Evolutionary conservation across 53 echinoderm and acorn worm species (phyloP).

Genomic region (Henricia sp.): DNA sequence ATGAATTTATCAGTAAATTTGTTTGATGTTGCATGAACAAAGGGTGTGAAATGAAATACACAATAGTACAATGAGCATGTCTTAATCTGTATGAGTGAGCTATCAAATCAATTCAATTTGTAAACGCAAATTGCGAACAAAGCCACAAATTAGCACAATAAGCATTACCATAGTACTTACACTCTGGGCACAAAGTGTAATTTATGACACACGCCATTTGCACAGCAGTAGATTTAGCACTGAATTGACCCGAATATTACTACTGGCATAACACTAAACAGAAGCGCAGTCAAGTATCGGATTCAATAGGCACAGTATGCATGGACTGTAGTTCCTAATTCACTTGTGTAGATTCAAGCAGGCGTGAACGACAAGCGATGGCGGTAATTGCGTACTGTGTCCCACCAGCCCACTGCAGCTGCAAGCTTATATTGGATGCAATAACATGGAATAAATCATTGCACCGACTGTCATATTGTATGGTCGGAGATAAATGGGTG

Average conservation of each 20-base stretch:
- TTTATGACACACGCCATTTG: slow-evolving; percentile 2
- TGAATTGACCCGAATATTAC: slow-evolving; percentile 8
- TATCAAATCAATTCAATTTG: background rate
- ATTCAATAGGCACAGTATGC: background rate
- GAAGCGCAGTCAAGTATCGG: slow-evolving; percentile 10
- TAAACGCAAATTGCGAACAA: background rate
- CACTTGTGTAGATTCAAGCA: slow-evolving; percentile 28
- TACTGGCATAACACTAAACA: background rate
- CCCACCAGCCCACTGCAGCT: slow-evolving; percentile 13
- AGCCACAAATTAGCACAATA: background rate
- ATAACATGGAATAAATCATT: background rate
- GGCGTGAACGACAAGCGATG: slow-evolving; percentile 37
- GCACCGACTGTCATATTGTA: too few species aligned
- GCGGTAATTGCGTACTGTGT: slow-evolving; percentile 27
- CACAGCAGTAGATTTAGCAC: background rate
- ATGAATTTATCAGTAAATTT: too few species aligned
- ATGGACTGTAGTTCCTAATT: background rate
- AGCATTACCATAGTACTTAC: too few species aligned
- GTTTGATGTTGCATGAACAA: too few species aligned
- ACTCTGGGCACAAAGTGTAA: background rate
- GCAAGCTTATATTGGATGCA: background rate
- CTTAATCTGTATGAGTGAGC: too few species aligned
- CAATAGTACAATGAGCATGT: too few species aligned
- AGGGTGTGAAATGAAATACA: too few species aligned
- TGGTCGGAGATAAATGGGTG: too few species aligned